Evolutionary conservation across 2,797 vertebrate genomes (phyloP).

Genomic region (Enteromius radiatus): DNA sequence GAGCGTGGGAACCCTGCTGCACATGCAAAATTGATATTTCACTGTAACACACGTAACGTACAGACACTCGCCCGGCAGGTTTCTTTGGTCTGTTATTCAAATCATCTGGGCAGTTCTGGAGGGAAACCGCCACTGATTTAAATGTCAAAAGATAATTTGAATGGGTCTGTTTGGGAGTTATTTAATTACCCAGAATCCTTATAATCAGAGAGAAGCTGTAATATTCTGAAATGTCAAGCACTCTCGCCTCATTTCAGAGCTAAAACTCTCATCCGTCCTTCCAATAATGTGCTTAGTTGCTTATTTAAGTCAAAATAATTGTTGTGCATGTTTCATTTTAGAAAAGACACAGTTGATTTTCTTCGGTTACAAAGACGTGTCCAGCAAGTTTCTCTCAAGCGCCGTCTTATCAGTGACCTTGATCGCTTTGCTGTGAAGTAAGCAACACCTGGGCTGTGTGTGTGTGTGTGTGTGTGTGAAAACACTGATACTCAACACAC

Average conservation of each 20-base stretch:
- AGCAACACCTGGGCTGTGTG: constrained; percentile 46
- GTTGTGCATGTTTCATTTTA: constrained; percentile 29
- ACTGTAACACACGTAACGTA: neutral
- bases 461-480: constrained; percentile 49
- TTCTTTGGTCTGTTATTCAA: constrained; percentile 41
- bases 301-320: constrained; percentile 42
- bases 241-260: constrained; percentile 9
- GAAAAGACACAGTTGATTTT: constrained; percentile 13
- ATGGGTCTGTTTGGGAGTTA: constrained; percentile 26
- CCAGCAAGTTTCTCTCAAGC: neutral
- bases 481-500: constrained; percentile 24
- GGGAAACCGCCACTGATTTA: neutral
- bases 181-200: constrained; percentile 43
- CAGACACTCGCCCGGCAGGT: neutral
- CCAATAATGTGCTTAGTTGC: neutral
- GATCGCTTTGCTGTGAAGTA: constrained; percentile 24
- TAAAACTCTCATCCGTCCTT: neutral
- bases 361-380: neutral
- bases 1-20: neutral
- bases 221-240: constrained; percentile 49
- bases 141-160: constrained; percentile 37
- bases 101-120: constrained; percentile 26
- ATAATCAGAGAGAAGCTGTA: neutral
- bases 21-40: constrained; percentile 6
- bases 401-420: constrained; percentile 26